Conservation (phyloP, 2,113 vertebrate genomes). For the Gyps fulvus region DNA sequence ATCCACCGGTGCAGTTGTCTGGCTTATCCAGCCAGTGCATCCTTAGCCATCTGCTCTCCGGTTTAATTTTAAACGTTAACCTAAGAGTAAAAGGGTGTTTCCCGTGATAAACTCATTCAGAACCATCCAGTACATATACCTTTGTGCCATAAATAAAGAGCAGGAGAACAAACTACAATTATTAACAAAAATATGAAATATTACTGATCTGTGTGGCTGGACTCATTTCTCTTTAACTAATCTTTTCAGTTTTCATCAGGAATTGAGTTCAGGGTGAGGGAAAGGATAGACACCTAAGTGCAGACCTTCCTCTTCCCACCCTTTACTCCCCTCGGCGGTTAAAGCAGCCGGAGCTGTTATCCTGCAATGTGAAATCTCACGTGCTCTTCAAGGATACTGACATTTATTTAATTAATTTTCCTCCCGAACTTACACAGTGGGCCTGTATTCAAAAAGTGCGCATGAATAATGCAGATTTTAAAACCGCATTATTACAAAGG, state of each 20-base stretch:
- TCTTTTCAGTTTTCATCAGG: not conserved
- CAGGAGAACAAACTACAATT: not conserved
- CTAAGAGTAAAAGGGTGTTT: not conserved
- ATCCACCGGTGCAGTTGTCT: not conserved
- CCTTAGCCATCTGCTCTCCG: slow-evolving; percentile 8
- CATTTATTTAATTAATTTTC: slow-evolving; percentile 70
- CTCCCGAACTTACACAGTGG: slow-evolving; percentile 50
- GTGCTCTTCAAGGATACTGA: slow-evolving; percentile 42
- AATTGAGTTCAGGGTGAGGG: not conserved
- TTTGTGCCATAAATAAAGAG: not conserved
- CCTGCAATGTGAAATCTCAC: slow-evolving; percentile 21
- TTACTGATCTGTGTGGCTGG: not conserved
- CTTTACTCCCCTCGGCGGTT: not conserved
- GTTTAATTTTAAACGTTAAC: slow-evolving; percentile 36
- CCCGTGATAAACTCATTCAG: not conserved
- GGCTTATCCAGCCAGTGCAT: not conserved
- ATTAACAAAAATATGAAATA: not conserved
- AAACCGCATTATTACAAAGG: slow-evolving; percentile 69
- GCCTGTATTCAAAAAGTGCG: slow-evolving; percentile 22
- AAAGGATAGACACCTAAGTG: not conserved
- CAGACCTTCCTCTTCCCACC: not conserved
- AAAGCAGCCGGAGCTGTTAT: slow-evolving; percentile 17
- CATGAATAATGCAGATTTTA: slow-evolving; percentile 70
- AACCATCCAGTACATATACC: not conserved
- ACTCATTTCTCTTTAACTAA: not conserved